These are phyloP conservation scores for Ctenochaetus hawaiiensis DNA, from an alignment of 2,797 vertebrate genomes.

Conservation along the genomic window DNA sequence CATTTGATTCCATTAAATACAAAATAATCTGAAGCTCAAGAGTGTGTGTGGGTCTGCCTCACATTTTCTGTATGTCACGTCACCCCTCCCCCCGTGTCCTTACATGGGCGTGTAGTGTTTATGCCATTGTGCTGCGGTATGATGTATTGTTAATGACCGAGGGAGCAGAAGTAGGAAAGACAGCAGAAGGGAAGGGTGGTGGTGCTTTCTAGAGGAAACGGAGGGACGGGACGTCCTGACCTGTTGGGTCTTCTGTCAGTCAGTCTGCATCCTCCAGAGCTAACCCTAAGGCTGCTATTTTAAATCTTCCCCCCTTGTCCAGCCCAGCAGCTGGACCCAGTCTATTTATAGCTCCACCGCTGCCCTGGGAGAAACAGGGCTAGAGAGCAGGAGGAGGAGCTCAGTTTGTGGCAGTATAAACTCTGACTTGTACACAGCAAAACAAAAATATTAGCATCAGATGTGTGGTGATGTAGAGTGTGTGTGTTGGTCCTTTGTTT, in stretches of 20 bases:
- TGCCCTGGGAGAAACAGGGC: conserved; percentile 61
- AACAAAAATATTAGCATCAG: conserved; percentile 44
- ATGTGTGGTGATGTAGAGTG: neutral
- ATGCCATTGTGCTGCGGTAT: conserved; percentile 57
- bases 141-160: conserved; percentile 78
- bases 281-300: conserved; percentile 64
- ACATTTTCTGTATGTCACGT: conserved; percentile 27
- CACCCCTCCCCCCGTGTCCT: conserved; percentile 30
- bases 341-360: conserved; percentile 77
- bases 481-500: neutral
- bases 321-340: conserved; percentile 76
- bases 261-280: conserved; percentile 62
- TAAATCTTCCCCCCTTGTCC: conserved; percentile 58
- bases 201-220: conserved; percentile 64
- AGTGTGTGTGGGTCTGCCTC: conserved; percentile 18
- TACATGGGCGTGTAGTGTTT: conserved; percentile 56
- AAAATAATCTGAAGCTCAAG: conserved; percentile 27
- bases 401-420: conserved; percentile 45
- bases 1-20: conserved; percentile 4
- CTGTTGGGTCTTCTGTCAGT: conserved; percentile 71
- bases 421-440: conserved; percentile 60
- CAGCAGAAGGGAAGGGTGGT: conserved; percentile 65
- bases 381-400: conserved; percentile 56
- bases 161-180: conserved; percentile 50
- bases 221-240: conserved; percentile 74